Evolutionary conservation across 1,140 invertebrate species (phyloP), one percentile per base, ranked within the genome.

Genomic region (Sycobia sp.): DNA sequence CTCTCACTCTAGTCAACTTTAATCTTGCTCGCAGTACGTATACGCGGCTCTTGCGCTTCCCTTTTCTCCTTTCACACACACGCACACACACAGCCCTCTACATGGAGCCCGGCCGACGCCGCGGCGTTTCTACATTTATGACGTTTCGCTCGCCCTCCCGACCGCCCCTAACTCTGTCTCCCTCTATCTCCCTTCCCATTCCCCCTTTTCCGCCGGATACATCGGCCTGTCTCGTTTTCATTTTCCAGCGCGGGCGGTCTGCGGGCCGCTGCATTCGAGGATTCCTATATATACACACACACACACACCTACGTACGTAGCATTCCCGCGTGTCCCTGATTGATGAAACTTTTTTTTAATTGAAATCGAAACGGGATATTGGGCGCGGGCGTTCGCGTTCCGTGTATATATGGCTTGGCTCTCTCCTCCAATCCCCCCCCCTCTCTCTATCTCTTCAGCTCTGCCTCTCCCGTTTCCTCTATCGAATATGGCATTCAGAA

Each of bases 91-190:
- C 25, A 1, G 3, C 1, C 4, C 2, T 3, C 3, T n/a, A 2
- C 23, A 16, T 13, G 7, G 3, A 4, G 4, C 34, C 13, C 7
- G 10, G 7, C 5, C 2, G 20, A 14, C 51, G 65, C 41, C 16
- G 10, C 29, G 47, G n/a, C 11, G 23, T 56, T 70, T 69, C 34
- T 61, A 67, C 68, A 66, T 49, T 58, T 58, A 49, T 49, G 32
- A 58, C 22, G 44, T 46, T 49, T 49, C 44, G 32, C 25, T 22
- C 3, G 25, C 39, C 16, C n/a, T n/a, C n/a, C n/a, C n/a, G n/a
- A n/a, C n/a, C n/a, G n/a, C n/a, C n/a, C n/a, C n/a, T n/a, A n/a
- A n/a, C n/a, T n/a, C n/a, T n/a, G n/a, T n/a, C n/a, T n/a, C n/a
- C n/a, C n/a, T n/a, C n/a, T n/a, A n/a, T n/a, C n/a, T n/a, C n/a